Percentiles rank a stretch among this genome's conserved stretches.
Conservation (phyloP, 2,113 vertebrate species). For the Pseudonaja textilis region DNA sequence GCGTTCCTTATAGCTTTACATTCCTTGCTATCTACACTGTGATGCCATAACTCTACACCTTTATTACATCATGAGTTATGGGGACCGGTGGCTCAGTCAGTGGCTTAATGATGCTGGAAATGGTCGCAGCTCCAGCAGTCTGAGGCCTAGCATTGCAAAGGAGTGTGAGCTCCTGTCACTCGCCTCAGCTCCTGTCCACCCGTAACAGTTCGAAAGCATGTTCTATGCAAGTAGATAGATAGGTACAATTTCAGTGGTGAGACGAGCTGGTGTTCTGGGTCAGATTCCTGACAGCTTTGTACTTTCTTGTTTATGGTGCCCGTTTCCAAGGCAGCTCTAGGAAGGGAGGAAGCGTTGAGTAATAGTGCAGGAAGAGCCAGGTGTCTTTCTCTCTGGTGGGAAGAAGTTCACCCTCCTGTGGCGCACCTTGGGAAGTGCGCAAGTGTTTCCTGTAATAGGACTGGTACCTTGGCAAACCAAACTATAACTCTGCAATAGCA, state of each 20-base stretch:
- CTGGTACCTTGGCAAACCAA: neutral
- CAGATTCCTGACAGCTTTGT: neutral
- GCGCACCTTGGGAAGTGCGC: neutral
- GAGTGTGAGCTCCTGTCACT: neutral
- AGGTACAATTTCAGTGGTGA: neutral
- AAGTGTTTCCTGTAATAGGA: neutral
- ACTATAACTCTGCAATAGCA: neutral
- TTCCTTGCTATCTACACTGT: neutral
- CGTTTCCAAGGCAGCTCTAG: accelerated
- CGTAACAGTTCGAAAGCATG: neutral
- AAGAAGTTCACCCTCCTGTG: neutral
- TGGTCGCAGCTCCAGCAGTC: neutral
- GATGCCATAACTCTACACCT: too few species aligned
- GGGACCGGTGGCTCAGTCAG: neutral
- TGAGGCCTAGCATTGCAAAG: neutral
- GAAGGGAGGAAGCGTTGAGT: neutral
- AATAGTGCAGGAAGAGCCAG: neutral
- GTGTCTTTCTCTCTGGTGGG: neutral
- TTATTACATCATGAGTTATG: neutral
- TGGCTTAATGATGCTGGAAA: neutral
- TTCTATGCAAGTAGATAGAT: neutral
- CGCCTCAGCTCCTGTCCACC: neutral
- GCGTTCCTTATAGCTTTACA: neutral
- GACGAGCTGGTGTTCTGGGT: neutral
- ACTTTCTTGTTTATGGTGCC: neutral